Base-by-base conservation (phyloP, 2,888 invertebrate genomes). In the Elysia crispata region DNA sequence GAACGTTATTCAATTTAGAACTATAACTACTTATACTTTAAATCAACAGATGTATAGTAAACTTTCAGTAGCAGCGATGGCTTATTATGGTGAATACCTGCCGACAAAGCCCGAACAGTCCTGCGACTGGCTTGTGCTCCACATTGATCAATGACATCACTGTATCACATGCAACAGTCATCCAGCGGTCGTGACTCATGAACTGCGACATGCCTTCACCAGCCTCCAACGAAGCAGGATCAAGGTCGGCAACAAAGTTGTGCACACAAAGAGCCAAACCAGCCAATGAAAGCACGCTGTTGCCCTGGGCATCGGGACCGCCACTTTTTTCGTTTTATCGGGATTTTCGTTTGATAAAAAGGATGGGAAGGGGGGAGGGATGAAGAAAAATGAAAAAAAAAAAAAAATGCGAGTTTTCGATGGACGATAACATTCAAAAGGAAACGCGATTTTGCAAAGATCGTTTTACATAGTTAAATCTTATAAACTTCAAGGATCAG, bases 111-210 rank as follows among this genome's bases (percentile, higher is more conserved):
- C 88, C 87, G 25, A 89, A 83, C n/a, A 90, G 81, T 25, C 85
- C 77, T 23, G 87, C 88, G 64, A 85, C 86, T 0, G 90, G 87
- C 66, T 83, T 82, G 85, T 85, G 89, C 0, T 80, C 84, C n/a
- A 87, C 84, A 81, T 90, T 89, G 81, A 89, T 84, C 50, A 90
- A 60, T 54, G 86, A 87, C 85, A 90, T 85, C 28, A 89, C 80
- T 31, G 89, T 89, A 82, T 90, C 89, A 78, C 86, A 83, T 76
- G 87, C 86, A 76, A 88, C 86, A 15, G 83, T 85, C 62, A 88
- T 67, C 91, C 91, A 91, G 83, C 89, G 89, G 72, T 86, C 82
- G 76, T 89, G 90, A 25, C 86, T 86, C 79, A 86, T 84, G 73
- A 88, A 86, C 77, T 89, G 88, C 50, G 86, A 83, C 76, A 85